Evolutionary conservation across 2,888 invertebrate genomes (phyloP).

Genomic region (Dryadula phaetusa): DNA sequence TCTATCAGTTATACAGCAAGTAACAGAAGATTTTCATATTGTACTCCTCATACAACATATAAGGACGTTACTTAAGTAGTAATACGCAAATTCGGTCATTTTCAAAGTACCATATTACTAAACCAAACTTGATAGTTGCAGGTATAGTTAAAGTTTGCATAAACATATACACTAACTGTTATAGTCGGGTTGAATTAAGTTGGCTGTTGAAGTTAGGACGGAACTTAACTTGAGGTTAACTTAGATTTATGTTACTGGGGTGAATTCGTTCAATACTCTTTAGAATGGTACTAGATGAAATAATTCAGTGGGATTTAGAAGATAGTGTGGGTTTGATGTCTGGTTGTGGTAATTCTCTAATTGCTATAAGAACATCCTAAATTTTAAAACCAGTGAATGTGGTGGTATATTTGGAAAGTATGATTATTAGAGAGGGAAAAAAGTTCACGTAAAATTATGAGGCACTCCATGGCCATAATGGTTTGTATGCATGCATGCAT

Average conservation of each 20-base stretch:
- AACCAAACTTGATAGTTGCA: slow-evolving; percentile 14
- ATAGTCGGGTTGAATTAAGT: slow-evolving; percentile 52
- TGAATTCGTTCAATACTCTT: slow-evolving; percentile 15
- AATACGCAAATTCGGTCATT: slow-evolving; percentile 17
- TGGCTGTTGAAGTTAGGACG: slow-evolving; percentile 40
- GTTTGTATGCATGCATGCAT: too few relatives aligned
- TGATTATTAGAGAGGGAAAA: too few relatives aligned
- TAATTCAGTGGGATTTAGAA: background rate
- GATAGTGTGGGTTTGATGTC: background rate
- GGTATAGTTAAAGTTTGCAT: slow-evolving; percentile 17
- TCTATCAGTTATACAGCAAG: too few relatives aligned
- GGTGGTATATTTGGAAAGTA: too few relatives aligned
- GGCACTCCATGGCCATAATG: too few relatives aligned
- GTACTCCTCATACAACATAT: background rate
- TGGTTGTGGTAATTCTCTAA: background rate
- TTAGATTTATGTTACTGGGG: slow-evolving; percentile 64
- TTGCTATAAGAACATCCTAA: too few relatives aligned
- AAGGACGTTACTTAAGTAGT: background rate
- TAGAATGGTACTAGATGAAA: slow-evolving; percentile 4
- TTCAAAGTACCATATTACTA: slow-evolving; percentile 20
- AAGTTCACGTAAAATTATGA: too few relatives aligned
- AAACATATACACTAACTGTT: slow-evolving; percentile 41
- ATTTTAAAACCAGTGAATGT: too few relatives aligned
- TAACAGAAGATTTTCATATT: too few relatives aligned
- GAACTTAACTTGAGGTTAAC: slow-evolving; percentile 54